phyloP scores from a whole-genome alignment of 2,113 vertebrate genomes.

The Gallinago paraguaiae region DNA sequence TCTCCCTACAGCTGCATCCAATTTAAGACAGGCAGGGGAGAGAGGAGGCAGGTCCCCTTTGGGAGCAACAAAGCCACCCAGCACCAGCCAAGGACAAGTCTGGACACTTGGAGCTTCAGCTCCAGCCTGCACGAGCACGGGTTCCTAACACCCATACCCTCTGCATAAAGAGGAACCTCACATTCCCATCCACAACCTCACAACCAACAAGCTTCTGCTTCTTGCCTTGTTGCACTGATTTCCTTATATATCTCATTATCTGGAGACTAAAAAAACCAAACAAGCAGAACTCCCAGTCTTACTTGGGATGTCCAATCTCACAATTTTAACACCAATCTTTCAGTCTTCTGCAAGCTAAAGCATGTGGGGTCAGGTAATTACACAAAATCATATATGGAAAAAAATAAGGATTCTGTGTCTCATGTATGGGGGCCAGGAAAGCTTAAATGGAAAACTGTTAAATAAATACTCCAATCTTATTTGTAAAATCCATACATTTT shows the following conservation, averaged over 20 bases:
- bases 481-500: background rate
- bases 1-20: background rate
- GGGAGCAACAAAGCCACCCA: background rate
- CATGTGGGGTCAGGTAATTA: too few relatives aligned
- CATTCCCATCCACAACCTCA: background rate
- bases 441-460: background rate
- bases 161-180: background rate
- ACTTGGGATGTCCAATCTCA: background rate
- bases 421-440: background rate
- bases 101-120: background rate
- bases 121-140: background rate
- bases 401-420: background rate
- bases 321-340: background rate
- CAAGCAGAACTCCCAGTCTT: background rate
- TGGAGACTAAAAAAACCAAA: background rate
- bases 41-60: background rate
- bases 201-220: background rate
- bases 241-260: background rate
- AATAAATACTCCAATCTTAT: background rate
- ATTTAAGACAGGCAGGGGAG: background rate
- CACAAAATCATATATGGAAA: background rate
- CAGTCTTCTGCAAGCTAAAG: background rate
- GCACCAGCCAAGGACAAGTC: background rate
- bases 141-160: background rate
- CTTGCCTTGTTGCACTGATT: background rate